phyloP scores from a whole-genome alignment of 1,140 invertebrate species.

The Caenorhabditis elegans region DNA sequence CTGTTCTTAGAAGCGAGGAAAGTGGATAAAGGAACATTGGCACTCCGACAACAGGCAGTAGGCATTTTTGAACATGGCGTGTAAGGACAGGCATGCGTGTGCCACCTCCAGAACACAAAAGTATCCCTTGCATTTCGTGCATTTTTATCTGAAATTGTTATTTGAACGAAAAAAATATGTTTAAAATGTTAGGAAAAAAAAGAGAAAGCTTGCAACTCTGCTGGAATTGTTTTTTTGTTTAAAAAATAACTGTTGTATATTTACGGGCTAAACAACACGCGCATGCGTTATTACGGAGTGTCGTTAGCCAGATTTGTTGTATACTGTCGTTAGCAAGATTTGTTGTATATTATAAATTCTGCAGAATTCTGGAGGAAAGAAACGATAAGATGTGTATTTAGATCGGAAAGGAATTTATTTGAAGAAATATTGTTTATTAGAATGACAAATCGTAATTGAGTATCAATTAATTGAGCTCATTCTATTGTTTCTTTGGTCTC shows the following conservation, averaged over 20 bases:
- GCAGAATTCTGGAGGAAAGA: too few species aligned
- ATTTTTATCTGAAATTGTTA: neutral
- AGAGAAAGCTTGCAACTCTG: too few species aligned
- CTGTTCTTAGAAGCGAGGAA: neutral
- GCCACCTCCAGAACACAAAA: conserved; percentile 15
- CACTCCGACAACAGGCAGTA: conserved; percentile 29
- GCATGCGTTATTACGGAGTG: neutral
- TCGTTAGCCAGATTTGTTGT: neutral
- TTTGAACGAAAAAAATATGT: neutral
- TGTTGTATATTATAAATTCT: too few species aligned
- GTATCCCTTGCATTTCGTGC: conserved; percentile 22
- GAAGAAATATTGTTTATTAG: too few species aligned
- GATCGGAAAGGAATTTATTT: too few species aligned
- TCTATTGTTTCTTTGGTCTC: neutral
- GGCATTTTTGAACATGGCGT: conserved; percentile 30
- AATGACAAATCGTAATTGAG: too few species aligned
- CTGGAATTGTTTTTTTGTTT: neutral
- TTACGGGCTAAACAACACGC: neutral
- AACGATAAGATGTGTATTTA: too few species aligned
- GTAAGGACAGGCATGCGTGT: conserved; percentile 30
- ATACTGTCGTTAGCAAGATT: too few species aligned
- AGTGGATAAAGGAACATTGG: conserved; percentile 43
- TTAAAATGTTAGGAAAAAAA: neutral
- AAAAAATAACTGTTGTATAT: neutral
- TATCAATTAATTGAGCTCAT: too few species aligned